Base-by-base conservation (phyloP, 92 coral and sea anemone species). In the Bergia sp. region DNA sequence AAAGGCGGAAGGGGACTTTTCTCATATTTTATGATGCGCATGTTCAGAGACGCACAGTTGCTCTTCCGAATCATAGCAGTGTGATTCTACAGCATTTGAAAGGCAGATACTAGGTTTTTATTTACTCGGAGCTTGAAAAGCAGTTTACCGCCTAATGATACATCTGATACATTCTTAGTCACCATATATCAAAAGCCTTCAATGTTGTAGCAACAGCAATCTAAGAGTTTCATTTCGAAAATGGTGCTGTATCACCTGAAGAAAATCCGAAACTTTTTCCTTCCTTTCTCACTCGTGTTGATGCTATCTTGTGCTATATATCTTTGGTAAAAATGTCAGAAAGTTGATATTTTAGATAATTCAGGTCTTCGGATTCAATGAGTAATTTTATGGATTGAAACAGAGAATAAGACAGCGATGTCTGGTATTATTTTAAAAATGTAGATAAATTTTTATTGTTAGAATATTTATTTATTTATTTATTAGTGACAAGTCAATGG, bases 381-480 rank as follows among this genome's bases (percentile, higher is more conserved):
- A 79, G 6, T 50, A 79, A 79, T 79, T 79, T 41, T 18, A 75
- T 75, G 49, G 79, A 75, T 16, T 64, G 49, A 23, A 61, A 41
- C 29, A 38, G 37, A 82, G 53, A 82, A 64, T 65, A 65, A 82
- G 55, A 82, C 76, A 67, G 57, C 38, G 38, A 58, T 82, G 37
- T 61, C 86, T 61, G 86, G 5, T 42, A 65, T 44, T 64, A 64
- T 82, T 82, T 78, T 78, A 78, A 61, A 29, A 61, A 23, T 82
- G 86, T 82, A 82, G 86, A 82, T 42, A 82, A 41, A 65, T 64
- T 64, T 82, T 55, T 82, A 64, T 67, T 82, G 50, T 18, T 65
- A 82, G 7, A 80, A 57, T 61, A 82, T 82, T 81, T 82, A 39
- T 58, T 58, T 80, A 61, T 82, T 82, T 82, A 65, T 65, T 61